A percentile compares a stretch with the other conserved stretches of the same genome.
Evolutionary conservation across 1,140 invertebrate genomes (phyloP).

Genomic region (Pseudomyrmex gracilis): DNA sequence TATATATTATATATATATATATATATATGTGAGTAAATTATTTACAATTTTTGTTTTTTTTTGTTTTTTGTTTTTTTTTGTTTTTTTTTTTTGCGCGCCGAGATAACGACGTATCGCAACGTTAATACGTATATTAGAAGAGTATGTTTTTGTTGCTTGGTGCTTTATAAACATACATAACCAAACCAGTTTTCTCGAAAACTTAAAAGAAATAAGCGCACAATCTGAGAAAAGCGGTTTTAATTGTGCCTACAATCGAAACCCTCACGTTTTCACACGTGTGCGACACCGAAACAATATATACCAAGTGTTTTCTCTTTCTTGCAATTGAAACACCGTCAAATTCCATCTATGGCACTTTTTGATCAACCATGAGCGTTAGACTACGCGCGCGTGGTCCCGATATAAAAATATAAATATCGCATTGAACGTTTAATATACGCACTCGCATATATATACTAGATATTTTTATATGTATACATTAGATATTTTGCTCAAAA

Average conservation of each 20-base stretch:
- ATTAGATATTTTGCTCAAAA: too few species aligned
- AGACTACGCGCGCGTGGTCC: background rate
- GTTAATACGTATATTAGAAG: background rate
- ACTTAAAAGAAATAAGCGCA: background rate
- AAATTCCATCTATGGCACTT: background rate
- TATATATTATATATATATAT: background rate
- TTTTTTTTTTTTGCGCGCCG: background rate
- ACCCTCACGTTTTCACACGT: background rate
- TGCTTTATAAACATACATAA: background rate
- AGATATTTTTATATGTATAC: background rate
- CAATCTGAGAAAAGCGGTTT: too few species aligned
- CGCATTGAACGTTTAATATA: constrained; percentile 5
- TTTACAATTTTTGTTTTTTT: too few species aligned
- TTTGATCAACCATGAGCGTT: too few species aligned
- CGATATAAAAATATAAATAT: background rate
- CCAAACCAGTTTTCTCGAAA: background rate
- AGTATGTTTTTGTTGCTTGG: background rate
- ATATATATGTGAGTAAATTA: constrained; percentile 18
- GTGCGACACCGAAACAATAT: background rate
- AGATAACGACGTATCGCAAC: too few species aligned
- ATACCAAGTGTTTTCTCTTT: background rate
- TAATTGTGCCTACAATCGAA: too few species aligned
- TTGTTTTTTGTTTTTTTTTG: too few species aligned
- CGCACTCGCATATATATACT: background rate
- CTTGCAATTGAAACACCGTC: background rate